Evolutionary conservation across 2,888 invertebrate genomes (phyloP).

Genomic region (Drosophila macrospina): DNA sequence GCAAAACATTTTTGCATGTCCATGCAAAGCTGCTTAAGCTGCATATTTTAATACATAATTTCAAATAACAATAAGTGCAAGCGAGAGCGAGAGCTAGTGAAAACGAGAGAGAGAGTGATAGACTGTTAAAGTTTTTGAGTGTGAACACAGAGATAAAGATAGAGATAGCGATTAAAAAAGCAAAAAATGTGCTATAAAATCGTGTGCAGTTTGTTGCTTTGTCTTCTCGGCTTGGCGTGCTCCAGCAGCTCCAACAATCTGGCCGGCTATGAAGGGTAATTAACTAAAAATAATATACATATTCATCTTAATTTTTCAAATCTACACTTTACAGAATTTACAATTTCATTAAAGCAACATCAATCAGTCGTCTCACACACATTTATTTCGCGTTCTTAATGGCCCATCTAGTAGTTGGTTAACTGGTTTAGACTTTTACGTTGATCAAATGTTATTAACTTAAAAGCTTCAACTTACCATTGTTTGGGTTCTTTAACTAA

Average conservation of each 20-base stretch:
- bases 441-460: background rate
- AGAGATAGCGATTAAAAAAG: slow-evolving; percentile 3
- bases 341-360: slow-evolving; percentile 37
- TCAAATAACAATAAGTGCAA: slow-evolving; percentile 31
- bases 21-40: slow-evolving; percentile 48
- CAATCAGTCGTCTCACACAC: slow-evolving; percentile 42
- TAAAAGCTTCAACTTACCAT: slow-evolving; percentile 19
- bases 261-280: slow-evolving; percentile 82
- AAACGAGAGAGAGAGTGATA: background rate
- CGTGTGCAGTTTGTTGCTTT: slow-evolving; percentile 65
- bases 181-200: slow-evolving; percentile 64
- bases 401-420: slow-evolving; percentile 15
- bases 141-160: background rate
- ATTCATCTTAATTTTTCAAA: slow-evolving; percentile 21
- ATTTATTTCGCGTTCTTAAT: slow-evolving; percentile 31
- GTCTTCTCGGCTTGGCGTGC: slow-evolving; percentile 55
- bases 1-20: slow-evolving; percentile 48
- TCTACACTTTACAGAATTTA: slow-evolving; percentile 16
- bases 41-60: slow-evolving; percentile 75
- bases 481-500: background rate
- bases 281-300: slow-evolving; percentile 49
- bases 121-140: slow-evolving; percentile 18
- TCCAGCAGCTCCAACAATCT: slow-evolving; percentile 67
- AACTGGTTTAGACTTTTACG: slow-evolving; percentile 55
- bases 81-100: background rate